These are phyloP conservation scores for Achatina immaculata DNA, from an alignment of 1,140 invertebrate genomes.

Conservation along the genomic window DNA sequence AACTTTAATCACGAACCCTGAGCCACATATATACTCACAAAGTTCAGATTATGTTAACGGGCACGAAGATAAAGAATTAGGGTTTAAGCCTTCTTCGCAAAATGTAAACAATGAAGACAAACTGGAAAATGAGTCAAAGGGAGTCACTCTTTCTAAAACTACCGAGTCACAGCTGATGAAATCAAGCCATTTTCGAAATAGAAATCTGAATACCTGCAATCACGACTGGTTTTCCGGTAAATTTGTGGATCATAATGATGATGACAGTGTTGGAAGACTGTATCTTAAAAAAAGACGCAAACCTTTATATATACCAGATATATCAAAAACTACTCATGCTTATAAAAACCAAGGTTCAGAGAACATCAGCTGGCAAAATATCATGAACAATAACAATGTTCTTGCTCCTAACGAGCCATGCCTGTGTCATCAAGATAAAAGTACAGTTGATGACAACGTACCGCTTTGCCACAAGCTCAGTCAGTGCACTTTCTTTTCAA, in stretches of 20 bases:
- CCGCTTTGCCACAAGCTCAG: no score
- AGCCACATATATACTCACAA: neutral
- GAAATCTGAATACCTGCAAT: no score
- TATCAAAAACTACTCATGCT: no score
- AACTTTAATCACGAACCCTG: neutral
- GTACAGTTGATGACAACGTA: no score
- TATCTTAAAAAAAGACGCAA: neutral
- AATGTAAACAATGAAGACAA: neutral
- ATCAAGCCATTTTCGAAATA: no score
- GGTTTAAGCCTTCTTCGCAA: neutral
- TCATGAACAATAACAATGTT: no score
- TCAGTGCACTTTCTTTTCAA: neutral
- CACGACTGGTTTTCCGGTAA: neutral
- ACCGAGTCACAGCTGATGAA: no score
- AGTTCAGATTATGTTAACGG: neutral
- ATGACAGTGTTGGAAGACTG: neutral
- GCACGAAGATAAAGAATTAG: neutral
- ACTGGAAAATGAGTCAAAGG: neutral
- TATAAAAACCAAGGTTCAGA: no score
- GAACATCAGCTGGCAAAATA: no score
- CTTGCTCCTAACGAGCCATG: no score
- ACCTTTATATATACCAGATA: no score
- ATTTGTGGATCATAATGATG: neutral
- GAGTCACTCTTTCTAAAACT: neutral
- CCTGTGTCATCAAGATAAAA: no score